phyloP scores from a whole-genome alignment of 2,888 invertebrate species.

The Merodon equestris region DNA sequence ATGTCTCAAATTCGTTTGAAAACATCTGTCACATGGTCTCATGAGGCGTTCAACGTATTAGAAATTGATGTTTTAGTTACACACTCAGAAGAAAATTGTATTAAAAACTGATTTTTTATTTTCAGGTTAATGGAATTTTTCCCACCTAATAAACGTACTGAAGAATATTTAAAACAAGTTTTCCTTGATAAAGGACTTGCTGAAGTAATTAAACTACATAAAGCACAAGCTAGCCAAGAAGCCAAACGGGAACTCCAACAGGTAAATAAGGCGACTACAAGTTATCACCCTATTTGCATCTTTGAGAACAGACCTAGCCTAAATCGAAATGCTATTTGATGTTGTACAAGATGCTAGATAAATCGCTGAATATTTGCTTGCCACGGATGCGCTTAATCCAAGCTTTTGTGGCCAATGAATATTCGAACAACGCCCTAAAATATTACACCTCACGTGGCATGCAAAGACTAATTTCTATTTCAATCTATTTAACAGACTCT shows the following conservation, averaged over 20 bases:
- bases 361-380: conserved; percentile 48
- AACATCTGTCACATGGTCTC: no score
- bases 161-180: conserved; percentile 89
- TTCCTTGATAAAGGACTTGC: conserved; percentile 90
- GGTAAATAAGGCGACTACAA: conserved; percentile 24
- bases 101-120: conserved; percentile 28
- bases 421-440: conserved; percentile 20
- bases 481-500: conserved; percentile 81
- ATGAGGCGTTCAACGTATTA: no score
- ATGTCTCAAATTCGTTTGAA: no score
- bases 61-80: no score
- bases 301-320: conserved; percentile 36
- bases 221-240: conserved; percentile 91
- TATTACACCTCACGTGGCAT: not conserved
- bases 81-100: no score
- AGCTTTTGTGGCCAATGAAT: conserved; percentile 55
- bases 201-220: conserved; percentile 89
- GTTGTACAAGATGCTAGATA: conserved; percentile 51
- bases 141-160: conserved; percentile 95
- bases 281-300: not conserved
- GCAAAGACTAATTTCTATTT: no score
- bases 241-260: conserved; percentile 88
- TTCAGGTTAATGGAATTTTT: conserved; percentile 93
- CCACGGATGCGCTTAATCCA: conserved; percentile 25
- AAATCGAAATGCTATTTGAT: conserved; percentile 34